phyloP scores from a whole-genome alignment of 1,140 invertebrate genomes.

The Leptinotarsa defecta region DNA sequence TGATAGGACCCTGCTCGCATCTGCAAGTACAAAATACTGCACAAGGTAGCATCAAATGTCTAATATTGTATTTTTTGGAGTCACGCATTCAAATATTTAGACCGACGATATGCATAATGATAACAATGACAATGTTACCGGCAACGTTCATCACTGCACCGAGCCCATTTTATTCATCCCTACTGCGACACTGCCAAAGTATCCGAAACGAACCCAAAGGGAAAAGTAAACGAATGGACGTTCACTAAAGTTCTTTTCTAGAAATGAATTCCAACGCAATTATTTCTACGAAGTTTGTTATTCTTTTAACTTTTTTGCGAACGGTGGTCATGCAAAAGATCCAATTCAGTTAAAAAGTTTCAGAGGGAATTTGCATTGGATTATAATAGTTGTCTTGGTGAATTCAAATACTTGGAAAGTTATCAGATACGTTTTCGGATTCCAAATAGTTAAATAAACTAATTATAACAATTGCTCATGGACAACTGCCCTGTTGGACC shows the following conservation, averaged over 20 bases:
- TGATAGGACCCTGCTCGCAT: too few relatives aligned
- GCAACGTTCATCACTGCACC: neutral
- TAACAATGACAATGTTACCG: too few relatives aligned
- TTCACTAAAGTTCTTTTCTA: neutral
- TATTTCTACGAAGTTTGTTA: constrained; percentile 5
- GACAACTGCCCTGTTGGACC: too few relatives aligned
- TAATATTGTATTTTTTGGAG: too few relatives aligned
- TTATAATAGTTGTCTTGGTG: neutral
- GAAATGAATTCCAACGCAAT: constrained; percentile 10
- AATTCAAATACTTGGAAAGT: too few relatives aligned
- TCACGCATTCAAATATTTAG: too few relatives aligned
- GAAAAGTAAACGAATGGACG: neutral
- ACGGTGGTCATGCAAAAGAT: constrained; percentile 9
- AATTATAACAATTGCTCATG: too few relatives aligned
- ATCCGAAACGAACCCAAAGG: neutral
- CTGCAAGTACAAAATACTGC: too few relatives aligned
- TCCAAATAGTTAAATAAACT: too few relatives aligned
- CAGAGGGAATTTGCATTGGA: neutral
- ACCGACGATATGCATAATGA: too few relatives aligned
- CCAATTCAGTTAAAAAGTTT: constrained; percentile 10
- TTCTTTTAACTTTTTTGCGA: neutral
- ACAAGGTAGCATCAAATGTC: too few relatives aligned
- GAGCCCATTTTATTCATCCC: neutral
- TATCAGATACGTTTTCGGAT: too few relatives aligned
- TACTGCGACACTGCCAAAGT: neutral